Base-by-base conservation (phyloP, 2,888 invertebrate species). In the Phengaris alcon region DNA sequence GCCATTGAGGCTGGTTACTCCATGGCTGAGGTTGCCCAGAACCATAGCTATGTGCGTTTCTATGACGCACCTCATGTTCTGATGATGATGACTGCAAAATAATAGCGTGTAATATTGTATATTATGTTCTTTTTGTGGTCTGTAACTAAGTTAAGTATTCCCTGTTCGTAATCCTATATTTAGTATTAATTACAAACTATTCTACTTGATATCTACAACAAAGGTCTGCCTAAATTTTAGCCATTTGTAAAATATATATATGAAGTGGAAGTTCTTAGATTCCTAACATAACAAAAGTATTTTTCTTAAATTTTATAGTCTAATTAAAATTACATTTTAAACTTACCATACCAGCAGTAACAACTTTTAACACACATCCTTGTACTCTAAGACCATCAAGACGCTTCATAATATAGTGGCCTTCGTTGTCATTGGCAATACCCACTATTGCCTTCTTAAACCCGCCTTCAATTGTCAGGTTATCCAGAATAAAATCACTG, bases 391-490 rank as follows among this genome's bases (percentile, higher is more conserved):
- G 90, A 1, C 91, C 90, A 55, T 90, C 84, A 1, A 92, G 82
- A 76, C 84, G 85, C 79, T 90, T 73, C 35, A 35, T 35, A 35
- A 35, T 35, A 72, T 85, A 83, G 4, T 80, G 81, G 0, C 90
- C 91, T 75, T 91, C 91, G 0, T 79, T 79, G 12, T 88, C 88
- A 74, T 90, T 86, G 0, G 88, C 82, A 2, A 91, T 81, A 0
- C 91, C 92, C 7, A 93, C 86, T 0, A 89, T 84, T 7, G 91
- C 87, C 79, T 88, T 90, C 78, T 90, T 91, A 0, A 82, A 80
- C 4, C 86, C 87, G 76, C 85, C 84, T 8, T 90, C 90, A 1
- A 8, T 77, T 1, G 87, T 79, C 52, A 93, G 80, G 76, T 86
- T 86, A 78, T 91, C 92, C 76, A 92, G 81, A 35, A 91, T 90